Evolutionary conservation across 2,113 vertebrate genomes (phyloP), one percentile per base, ranked within the genome.

Genomic region (Melanerpes aurifrons): DNA sequence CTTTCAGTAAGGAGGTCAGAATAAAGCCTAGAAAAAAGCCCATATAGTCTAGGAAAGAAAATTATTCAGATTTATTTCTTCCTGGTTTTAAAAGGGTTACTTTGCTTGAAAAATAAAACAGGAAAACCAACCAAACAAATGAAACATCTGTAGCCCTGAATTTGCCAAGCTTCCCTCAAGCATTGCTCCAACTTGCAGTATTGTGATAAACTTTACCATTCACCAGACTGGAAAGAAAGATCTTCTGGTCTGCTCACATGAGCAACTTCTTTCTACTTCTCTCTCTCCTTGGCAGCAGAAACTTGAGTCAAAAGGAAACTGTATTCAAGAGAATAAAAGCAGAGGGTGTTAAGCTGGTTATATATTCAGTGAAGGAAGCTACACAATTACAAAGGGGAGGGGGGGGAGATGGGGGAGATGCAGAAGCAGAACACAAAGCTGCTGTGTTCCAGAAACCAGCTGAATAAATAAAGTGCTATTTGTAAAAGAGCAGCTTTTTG

Each of bases 391-490:
- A 87, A 75, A 84, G 70, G n/a, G 8, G 8, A 37, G 15, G 4
- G 4, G 48, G 64, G 70, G 35, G 10, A 7, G 37, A 13, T 3
- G 4, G 48, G 68, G 77, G 77, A 89, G 82, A 3, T 0, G 0
- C 66, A 86, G 71, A 50, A 89, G 50, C 71, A 56, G 82, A 86
- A 68, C 84, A 96, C 93, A 95, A 86, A 93, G 87, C 85, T 83
- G 76, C 91, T 94, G 92, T 87, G 90, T 93, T 87, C 78, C 82
- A 95, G 75, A 87, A 95, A 85, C 17, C 69, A 80, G 71, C 71
- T 43, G 64, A 85, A 87, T 77, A 80, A 79, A 84, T 45, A 82
- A 91, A 95, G 71, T 25, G 48, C 68, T 92, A 7, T 80, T 93
- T 87, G 69, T 86, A 80, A 71, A 86, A 86, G 24, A 84, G 72